phyloP scores from a whole-genome alignment of 2,888 invertebrate genomes.

The Epinotia bilunana region DNA sequence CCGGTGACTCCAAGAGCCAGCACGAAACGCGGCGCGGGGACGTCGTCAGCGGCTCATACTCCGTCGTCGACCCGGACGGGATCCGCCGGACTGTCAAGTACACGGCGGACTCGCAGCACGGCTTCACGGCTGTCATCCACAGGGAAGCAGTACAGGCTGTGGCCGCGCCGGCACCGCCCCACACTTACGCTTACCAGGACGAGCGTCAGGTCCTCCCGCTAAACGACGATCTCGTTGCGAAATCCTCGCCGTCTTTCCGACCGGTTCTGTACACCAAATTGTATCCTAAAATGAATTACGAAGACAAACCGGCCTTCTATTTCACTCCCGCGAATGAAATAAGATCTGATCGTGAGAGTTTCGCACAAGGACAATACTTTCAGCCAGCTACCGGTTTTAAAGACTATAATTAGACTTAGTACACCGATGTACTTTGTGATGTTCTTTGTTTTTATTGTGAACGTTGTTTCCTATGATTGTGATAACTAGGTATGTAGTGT shows the following conservation, averaged over 20 bases:
- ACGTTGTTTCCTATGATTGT: constrained; percentile 31
- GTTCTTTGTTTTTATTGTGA: constrained; percentile 15
- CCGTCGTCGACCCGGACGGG: constrained; percentile 77
- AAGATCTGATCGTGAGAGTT: constrained; percentile 48
- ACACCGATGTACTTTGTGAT: constrained; percentile 18
- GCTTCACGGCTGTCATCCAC: constrained; percentile 81
- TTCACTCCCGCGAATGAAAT: constrained; percentile 67
- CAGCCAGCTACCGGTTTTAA: constrained; percentile 54
- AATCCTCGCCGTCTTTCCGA: constrained; percentile 35
- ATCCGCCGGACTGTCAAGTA: constrained; percentile 77
- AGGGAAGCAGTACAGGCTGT: constrained; percentile 65
- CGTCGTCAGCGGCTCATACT: constrained; percentile 73
- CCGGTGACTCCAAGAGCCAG: constrained; percentile 77
- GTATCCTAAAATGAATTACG: constrained; percentile 46
- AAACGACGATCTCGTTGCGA: constrained; percentile 42
- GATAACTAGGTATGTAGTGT: constrained; percentile 15
- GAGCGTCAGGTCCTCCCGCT: constrained; percentile 24
- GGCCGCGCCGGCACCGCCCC: constrained; percentile 27
- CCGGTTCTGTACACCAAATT: constrained; percentile 43
- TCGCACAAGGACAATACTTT: constrained; percentile 66
- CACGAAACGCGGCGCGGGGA: constrained; percentile 73
- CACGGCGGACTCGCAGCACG: constrained; percentile 78
- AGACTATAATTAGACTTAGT: constrained; percentile 26
- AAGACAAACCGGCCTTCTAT: constrained; percentile 52
- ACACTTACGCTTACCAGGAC: constrained; percentile 35